A percentile compares a stretch with the other conserved stretches of the same genome.
Conservation (phyloP, 1,140 invertebrate species). For the Bombus affinis region DNA sequence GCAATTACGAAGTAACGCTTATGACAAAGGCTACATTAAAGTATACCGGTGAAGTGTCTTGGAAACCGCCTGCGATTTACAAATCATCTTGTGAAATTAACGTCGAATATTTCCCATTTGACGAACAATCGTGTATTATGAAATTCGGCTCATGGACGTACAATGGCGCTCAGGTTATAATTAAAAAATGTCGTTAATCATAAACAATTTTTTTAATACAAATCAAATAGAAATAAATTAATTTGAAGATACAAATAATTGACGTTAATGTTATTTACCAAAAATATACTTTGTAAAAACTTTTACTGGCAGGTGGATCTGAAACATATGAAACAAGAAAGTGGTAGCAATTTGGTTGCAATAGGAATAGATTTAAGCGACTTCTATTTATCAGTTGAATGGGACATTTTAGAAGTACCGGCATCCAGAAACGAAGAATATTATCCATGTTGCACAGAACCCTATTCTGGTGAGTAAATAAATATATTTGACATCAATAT, state of each 20-base stretch:
- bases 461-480: slow-evolving; percentile 88
- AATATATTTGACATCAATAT: background rate
- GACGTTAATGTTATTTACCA: background rate
- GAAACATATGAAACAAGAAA: slow-evolving; percentile 93
- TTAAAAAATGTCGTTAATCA: background rate
- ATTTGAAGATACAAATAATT: slow-evolving; percentile 3
- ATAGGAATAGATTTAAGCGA: slow-evolving; percentile 95
- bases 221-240: background rate
- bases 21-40: slow-evolving; percentile 98
- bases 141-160: slow-evolving; percentile 99
- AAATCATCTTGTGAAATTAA: slow-evolving; percentile 98
- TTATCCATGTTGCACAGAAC: slow-evolving; percentile 92
- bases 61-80: slow-evolving; percentile 99
- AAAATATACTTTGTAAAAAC: slow-evolving; percentile 51
- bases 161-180: slow-evolving; percentile 91
- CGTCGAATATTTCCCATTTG: slow-evolving; percentile 98
- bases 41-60: slow-evolving; percentile 94
- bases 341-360: slow-evolving; percentile 91
- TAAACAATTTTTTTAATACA: background rate
- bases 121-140: slow-evolving; percentile 96
- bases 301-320: slow-evolving; percentile 88
- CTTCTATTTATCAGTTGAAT: slow-evolving; percentile 98
- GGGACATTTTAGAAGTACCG: slow-evolving; percentile 98
- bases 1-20: slow-evolving; percentile 98
- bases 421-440: slow-evolving; percentile 95